Evolutionary conservation across 1,140 invertebrate species (phyloP), one percentile per base, ranked within the genome.

Genomic region (Neoseiulus cucumeris): DNA sequence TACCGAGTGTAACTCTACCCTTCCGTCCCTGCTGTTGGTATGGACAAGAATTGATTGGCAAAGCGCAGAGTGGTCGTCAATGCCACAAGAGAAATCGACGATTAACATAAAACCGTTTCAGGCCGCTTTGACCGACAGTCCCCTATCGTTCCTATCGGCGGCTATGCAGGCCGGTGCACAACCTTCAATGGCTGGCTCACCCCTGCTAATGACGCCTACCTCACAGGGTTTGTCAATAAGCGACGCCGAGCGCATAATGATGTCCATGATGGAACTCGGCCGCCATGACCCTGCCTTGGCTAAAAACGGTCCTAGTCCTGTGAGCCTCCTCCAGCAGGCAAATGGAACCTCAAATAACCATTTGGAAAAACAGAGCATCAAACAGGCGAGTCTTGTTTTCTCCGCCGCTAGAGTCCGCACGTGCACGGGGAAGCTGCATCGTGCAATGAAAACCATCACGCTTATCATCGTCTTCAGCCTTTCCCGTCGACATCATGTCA

Each of bases 231-330:
- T 59, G 25, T 59, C 51, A 33, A 33, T 59, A 9, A 59, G 51
- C 33, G 51, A 59, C 22, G 51, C 51, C 22, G 51, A 59, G 51
- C 51, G 51, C 14, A 25, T 59, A 33, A 59, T 59, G 51, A 59
- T 59, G 51, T 59, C 51, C 51, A 25, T 59, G 51, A 59, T 59
- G 51, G 51, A 59, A 25, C 22, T 59, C 14, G 51, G 51, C 51
- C 51, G 51, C 14, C 51, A 59, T 33, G 51, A 59, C 22, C 25
- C 51, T 29, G 22, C 25, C 22, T 25, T 25, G 25, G 25, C 17
- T 33, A 59, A 59, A 33, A 33, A 33, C 33, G 51, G 25, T 25
- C 51, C 51, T 59, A 59, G 51, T 20, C 51, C 51, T 59, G 25
- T 59, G 25, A 59, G 51, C 22, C 22, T 59, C 25, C 4, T 59